Conservation (phyloP, 2,113 vertebrate genomes). For the Rhodinocichla rosea region DNA sequence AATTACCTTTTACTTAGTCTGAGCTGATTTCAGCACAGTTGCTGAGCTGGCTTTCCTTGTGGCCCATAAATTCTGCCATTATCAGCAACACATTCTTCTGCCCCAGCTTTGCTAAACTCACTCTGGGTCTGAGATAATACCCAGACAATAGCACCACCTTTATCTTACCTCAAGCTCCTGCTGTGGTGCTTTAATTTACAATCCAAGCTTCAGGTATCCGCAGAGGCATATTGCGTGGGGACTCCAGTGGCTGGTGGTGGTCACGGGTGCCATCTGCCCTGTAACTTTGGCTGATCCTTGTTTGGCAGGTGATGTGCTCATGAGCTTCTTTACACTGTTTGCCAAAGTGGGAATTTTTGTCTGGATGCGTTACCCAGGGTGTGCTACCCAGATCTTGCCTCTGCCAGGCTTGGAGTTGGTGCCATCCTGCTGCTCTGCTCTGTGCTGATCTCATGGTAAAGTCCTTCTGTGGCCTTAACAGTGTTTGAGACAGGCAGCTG, state of each 20-base stretch:
- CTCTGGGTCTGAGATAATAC: neutral
- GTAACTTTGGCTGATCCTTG: neutral
- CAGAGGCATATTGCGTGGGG: neutral
- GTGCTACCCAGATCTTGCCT: neutral
- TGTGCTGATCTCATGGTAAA: neutral
- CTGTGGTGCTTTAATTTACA: neutral
- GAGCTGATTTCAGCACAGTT: neutral
- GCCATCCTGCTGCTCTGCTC: neutral
- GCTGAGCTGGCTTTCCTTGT: neutral
- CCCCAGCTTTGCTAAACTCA: neutral
- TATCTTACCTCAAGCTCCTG: rapidly evolving
- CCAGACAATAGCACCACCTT: neutral
- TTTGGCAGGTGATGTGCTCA: neutral
- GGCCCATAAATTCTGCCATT: neutral
- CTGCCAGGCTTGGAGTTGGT: neutral
- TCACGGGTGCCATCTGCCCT: neutral
- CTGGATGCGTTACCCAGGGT: rapidly evolving
- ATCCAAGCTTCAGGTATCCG: neutral
- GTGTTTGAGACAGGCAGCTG: neutral
- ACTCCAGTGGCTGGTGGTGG: neutral
- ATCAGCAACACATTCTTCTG: neutral
- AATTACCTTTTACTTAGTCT: neutral
- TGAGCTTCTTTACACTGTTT: rapidly evolving
- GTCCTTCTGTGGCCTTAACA: neutral
- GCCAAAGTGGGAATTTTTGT: neutral